phyloP scores from a whole-genome alignment of 2,113 vertebrate genomes.

The Oceanites oceanicus region DNA sequence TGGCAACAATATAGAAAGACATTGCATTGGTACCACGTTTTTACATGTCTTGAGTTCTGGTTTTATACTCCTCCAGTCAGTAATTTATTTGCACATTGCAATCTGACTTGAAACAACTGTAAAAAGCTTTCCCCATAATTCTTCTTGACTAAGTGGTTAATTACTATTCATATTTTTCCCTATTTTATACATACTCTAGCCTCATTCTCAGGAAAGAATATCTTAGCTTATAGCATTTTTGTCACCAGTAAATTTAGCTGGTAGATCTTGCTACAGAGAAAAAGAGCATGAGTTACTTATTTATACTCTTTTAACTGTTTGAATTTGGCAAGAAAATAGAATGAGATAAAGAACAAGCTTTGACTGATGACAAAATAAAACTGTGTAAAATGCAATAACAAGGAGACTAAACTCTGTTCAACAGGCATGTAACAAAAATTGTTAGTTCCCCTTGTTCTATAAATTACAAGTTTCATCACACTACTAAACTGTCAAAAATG shows the following conservation, averaged over 20 bases:
- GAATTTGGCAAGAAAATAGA: not conserved
- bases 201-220: not conserved
- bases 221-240: not conserved
- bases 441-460: not conserved
- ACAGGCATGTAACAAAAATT: not conserved
- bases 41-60: not conserved
- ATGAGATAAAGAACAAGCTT: not conserved
- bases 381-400: not conserved
- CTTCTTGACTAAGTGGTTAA: not conserved
- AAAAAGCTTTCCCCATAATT: not conserved
- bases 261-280: not conserved
- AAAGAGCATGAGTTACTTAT: not conserved
- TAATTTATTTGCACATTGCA: not conserved
- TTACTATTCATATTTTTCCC: not conserved
- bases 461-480: not conserved
- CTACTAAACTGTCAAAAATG: not conserved
- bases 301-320: not conserved
- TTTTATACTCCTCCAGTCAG: not conserved
- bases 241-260: not conserved
- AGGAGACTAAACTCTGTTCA: not conserved
- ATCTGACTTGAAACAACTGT: not conserved
- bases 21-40: not conserved
- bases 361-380: not conserved
- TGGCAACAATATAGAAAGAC: not conserved
- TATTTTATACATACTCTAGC: not conserved